Evolutionary conservation across 2,888 invertebrate genomes (phyloP).

Genomic region (Hypselothyrea guttata): DNA sequence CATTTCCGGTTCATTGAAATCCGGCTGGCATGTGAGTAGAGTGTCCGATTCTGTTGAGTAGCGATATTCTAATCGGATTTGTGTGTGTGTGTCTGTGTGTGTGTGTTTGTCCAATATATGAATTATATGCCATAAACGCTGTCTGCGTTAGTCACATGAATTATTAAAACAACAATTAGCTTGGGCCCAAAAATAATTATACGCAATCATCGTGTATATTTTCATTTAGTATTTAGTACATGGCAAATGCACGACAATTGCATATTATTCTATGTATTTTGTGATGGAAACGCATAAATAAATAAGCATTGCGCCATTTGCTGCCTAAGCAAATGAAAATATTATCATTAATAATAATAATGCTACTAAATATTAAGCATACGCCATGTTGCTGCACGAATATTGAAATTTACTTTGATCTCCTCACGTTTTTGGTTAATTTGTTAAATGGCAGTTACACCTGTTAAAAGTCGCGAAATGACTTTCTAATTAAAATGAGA

Average conservation of each 20-base stretch:
- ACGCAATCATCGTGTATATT: slow-evolving; percentile 23
- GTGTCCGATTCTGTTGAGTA: slow-evolving; percentile 46
- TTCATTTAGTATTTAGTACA: slow-evolving; percentile 9
- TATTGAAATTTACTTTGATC: background rate
- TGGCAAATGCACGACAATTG: slow-evolving; percentile 26
- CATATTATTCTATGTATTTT: slow-evolving; percentile 4
- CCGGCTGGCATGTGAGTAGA: slow-evolving; percentile 34
- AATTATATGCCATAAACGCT: slow-evolving; percentile 39
- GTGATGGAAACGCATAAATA: slow-evolving; percentile 31
- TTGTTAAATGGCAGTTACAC: slow-evolving; percentile 17
- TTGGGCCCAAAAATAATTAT: slow-evolving; percentile 50
- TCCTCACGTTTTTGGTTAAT: slow-evolving; percentile 15
- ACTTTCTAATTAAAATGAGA: slow-evolving; percentile 47
- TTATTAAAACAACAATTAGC: slow-evolving; percentile 69
- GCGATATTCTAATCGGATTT: slow-evolving; percentile 74
- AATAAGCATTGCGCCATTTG: slow-evolving; percentile 30
- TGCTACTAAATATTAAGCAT: slow-evolving; percentile 19
- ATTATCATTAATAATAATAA: slow-evolving; percentile 8
- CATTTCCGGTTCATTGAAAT: slow-evolving; percentile 73
- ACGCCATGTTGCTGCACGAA: slow-evolving; percentile 11
- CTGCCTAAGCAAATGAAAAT: slow-evolving; percentile 15
- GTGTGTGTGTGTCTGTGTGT: slow-evolving; percentile 52
- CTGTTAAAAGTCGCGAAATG: slow-evolving; percentile 20
- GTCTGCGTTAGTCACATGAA: slow-evolving; percentile 31
- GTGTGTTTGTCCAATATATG: slow-evolving; percentile 52